Evolutionary conservation across 2,888 invertebrate species (phyloP).

Genomic region (Oscheius onirici): DNA sequence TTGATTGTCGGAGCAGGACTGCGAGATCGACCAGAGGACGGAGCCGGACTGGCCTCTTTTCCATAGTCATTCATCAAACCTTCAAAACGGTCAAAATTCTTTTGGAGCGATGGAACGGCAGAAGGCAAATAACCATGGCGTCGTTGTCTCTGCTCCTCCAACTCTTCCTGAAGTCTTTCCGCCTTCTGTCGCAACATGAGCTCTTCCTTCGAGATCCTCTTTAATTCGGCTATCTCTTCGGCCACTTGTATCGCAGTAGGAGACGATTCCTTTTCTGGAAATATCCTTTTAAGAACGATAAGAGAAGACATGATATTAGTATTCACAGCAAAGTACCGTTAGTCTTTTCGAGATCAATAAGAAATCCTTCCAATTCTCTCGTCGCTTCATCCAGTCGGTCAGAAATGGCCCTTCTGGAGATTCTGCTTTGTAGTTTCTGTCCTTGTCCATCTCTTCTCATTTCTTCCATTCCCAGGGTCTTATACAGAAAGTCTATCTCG

Average conservation of each 20-base stretch:
- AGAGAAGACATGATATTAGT: background rate
- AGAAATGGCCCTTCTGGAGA: conserved; percentile 52
- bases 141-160: conserved; percentile 55
- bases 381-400: conserved; percentile 58
- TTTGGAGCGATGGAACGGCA: conserved; percentile 59
- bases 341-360: conserved; percentile 28
- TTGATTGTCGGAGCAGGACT: conserved; percentile 9
- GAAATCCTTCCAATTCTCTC: conserved; percentile 49
- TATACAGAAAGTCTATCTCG: conserved; percentile 51
- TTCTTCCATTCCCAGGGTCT: conserved; percentile 19
- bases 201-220: conserved; percentile 58
- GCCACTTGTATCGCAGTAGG: conserved; percentile 34
- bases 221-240: conserved; percentile 48
- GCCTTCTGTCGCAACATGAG: conserved; percentile 50
- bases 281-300: background rate
- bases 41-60: conserved; percentile 18
- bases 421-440: conserved; percentile 15
- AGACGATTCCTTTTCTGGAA: conserved; percentile 39
- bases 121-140: conserved; percentile 62
- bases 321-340: conserved; percentile 9
- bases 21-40: conserved; percentile 3
- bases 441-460: conserved; percentile 1
- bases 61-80: conserved; percentile 58
- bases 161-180: conserved; percentile 61
- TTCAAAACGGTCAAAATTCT: conserved; percentile 64